Evolutionary conservation across 2,797 vertebrate genomes (phyloP), one percentile per base, ranked within the genome.

Genomic region (Astyanax mexicanus): DNA sequence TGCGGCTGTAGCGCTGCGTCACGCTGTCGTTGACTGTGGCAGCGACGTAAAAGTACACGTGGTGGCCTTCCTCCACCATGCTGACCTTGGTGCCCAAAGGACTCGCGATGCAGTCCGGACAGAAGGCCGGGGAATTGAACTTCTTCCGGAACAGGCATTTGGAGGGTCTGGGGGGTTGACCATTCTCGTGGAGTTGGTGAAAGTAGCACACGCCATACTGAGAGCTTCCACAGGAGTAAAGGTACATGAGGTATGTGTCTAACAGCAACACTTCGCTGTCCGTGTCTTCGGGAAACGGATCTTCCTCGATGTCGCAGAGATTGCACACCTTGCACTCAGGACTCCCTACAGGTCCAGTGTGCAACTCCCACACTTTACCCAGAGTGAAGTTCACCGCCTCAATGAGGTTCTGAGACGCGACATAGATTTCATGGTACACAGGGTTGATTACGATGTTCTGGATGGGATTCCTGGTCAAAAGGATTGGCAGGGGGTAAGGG

Each of bases 71-170:
- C 45, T 94, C 93, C 21, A 96, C 92, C 87, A 98, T 92, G 0
- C 93, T 93, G 69, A 94, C 93, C 17, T 91, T 94, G 17, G 97
- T 98, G 29, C 97, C 97, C 47, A 97, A 85, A 2, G 95, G 93
- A 74, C 97, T 98, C 51, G 94, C 96, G 72, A 98, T 89, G 5
- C 98, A 99, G 85, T 99, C 97, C 0, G 95, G 94, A 82, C 97
- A 99, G 72, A 88, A 90, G 0, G 79, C 69, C 0, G 94, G 94
- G 3, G 82, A 87, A 83, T 98, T 98, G 0, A 82, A 85, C 0
- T 3, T 8, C 23, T 88, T 86, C 0, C 92, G 90, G 81, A 94
- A 98, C 80, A 99, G 93, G 84, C 97, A 99, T 61, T 54, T 85
- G 0, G 95, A 95, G 1, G 81, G 73, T 0, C 40, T 67, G 0